Evolutionary conservation across 2,113 vertebrate genomes (phyloP).

Genomic region (Cyprinus carpio): DNA sequence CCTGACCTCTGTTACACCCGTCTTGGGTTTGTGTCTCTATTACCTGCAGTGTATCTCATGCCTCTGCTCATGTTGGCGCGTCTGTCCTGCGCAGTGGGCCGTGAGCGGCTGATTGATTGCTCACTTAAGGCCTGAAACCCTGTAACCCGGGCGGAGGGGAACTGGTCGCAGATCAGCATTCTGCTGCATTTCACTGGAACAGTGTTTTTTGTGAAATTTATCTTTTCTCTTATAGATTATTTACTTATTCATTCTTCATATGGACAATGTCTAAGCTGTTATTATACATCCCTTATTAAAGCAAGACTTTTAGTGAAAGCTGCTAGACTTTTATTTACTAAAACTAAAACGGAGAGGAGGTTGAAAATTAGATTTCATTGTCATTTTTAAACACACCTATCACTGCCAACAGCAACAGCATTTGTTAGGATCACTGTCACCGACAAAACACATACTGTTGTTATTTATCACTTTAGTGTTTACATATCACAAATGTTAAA

Average conservation of each 20-base stretch:
- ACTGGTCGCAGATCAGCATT: background rate
- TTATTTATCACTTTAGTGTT: background rate
- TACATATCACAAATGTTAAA: no score
- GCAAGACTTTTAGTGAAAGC: background rate
- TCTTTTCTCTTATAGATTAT: background rate
- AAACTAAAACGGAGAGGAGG: background rate
- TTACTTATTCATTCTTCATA: background rate
- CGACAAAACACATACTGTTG: background rate
- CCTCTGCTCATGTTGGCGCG: background rate
- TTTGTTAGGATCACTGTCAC: background rate
- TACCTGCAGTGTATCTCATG: background rate
- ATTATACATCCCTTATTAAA: background rate
- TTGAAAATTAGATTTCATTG: background rate
- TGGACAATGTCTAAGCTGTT: background rate
- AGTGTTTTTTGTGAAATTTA: no score
- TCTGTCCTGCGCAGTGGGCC: conserved; percentile 1
- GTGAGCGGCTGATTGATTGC: conserved; percentile 9
- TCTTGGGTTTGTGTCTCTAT: conserved; percentile 33
- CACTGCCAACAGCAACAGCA: background rate
- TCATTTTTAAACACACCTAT: background rate
- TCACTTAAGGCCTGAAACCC: conserved; percentile 3
- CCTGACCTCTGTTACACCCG: conserved; percentile 30
- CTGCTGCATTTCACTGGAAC: background rate
- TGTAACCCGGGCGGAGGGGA: background rate
- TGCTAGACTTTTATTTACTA: background rate